Percentiles rank a stretch among this genome's conserved stretches.
Evolutionary conservation across 2,797 vertebrate genomes (phyloP).

Genomic region (Oryzias sinensis): DNA sequence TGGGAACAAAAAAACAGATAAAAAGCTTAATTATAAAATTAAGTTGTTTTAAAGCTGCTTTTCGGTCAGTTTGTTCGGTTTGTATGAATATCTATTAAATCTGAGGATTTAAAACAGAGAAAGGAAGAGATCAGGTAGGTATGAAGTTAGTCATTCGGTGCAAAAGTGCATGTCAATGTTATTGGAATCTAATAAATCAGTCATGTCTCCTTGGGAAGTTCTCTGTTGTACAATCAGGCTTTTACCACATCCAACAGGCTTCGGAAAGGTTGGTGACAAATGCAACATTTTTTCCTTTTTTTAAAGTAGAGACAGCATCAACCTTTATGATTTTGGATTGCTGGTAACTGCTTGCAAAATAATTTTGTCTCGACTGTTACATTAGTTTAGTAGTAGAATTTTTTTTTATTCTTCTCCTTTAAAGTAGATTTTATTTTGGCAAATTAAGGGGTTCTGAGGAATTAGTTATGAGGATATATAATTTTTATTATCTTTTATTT

Average conservation of each 20-base stretch:
- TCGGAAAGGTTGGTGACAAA: slow-evolving; percentile 88
- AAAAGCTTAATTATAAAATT: background rate
- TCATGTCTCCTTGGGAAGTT: slow-evolving; percentile 81
- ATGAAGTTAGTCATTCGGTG: slow-evolving; percentile 67
- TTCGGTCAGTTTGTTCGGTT: too few relatives aligned
- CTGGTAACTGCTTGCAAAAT: slow-evolving; percentile 84
- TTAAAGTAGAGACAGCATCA: slow-evolving; percentile 77
- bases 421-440: slow-evolving; percentile 12
- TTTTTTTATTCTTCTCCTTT: slow-evolving; percentile 15
- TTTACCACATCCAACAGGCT: slow-evolving; percentile 89
- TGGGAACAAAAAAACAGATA: slow-evolving; percentile 11
- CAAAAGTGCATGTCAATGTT: slow-evolving; percentile 71
- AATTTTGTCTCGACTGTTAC: slow-evolving; percentile 40
- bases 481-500: slow-evolving; percentile 41
- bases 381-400: slow-evolving; percentile 34
- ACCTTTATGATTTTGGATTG: slow-evolving; percentile 88
- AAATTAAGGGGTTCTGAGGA: slow-evolving; percentile 5
- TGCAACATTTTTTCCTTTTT: slow-evolving; percentile 71
- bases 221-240: slow-evolving; percentile 82
- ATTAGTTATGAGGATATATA: slow-evolving; percentile 34
- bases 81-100: slow-evolving; percentile 69
- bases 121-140: slow-evolving; percentile 85
- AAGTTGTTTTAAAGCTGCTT: background rate
- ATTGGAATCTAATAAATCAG: slow-evolving; percentile 71
- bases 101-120: slow-evolving; percentile 82